A percentile compares a stretch with the other conserved stretches of the same genome.
These are phyloP conservation scores for Sinonovacula constricta DNA, from an alignment of 1,140 invertebrate genomes.

Conservation along the genomic window DNA sequence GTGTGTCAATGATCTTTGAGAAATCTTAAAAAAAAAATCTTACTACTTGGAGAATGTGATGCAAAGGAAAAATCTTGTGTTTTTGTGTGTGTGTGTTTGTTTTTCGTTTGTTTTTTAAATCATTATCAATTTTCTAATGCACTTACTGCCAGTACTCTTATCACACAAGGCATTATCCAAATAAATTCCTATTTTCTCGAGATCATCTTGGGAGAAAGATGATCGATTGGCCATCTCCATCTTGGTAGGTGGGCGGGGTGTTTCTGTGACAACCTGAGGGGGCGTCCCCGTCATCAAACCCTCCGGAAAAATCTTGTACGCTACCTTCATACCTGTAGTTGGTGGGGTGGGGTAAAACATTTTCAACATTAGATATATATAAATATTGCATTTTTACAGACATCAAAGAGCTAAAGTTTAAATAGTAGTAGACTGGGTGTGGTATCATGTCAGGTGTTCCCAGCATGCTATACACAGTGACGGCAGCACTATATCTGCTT, in stretches of 20 bases:
- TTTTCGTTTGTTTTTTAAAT: constrained; percentile 45
- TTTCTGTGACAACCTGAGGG: constrained; percentile 60
- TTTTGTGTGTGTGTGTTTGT: too few relatives aligned
- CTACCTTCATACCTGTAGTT: constrained; percentile 76
- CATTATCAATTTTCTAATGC: not conserved
- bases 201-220: constrained; percentile 66
- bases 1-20: not conserved
- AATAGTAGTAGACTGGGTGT: too few relatives aligned
- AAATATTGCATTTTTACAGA: not conserved
- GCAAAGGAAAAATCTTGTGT: constrained; percentile 73
- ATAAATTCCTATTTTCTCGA: constrained; percentile 68
- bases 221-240: constrained; percentile 48
- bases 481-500: too few relatives aligned
- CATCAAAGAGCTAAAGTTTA: not conserved
- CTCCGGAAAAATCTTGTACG: constrained; percentile 73
- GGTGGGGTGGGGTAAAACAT: too few relatives aligned
- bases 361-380: not conserved
- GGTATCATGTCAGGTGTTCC: too few relatives aligned
- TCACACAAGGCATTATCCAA: constrained; percentile 68
- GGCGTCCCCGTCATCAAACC: constrained; percentile 75
- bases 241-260: constrained; percentile 53
- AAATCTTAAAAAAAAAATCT: not conserved
- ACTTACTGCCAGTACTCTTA: constrained; percentile 71
- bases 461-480: too few relatives aligned
- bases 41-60: too few relatives aligned